phyloP scores from a whole-genome alignment of 2,797 vertebrate species.

The Sebastes cheni region DNA sequence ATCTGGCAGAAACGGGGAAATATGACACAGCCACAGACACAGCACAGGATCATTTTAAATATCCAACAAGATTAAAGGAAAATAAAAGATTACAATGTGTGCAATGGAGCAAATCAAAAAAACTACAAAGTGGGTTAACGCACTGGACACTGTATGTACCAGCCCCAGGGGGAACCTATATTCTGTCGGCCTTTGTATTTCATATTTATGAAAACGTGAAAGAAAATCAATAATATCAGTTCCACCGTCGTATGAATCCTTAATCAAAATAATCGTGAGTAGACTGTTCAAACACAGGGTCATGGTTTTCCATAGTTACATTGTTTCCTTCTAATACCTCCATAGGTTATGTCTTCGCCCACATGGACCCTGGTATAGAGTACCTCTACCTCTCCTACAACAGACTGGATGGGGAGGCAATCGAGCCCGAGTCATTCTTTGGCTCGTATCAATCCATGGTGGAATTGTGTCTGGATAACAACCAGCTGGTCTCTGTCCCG shows the following conservation, averaged over 20 bases:
- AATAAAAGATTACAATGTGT: neutral
- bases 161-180: neutral
- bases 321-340: neutral
- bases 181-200: neutral
- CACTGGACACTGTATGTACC: neutral
- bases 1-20: neutral
- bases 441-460: constrained; percentile 89
- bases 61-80: neutral
- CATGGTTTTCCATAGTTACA: neutral
- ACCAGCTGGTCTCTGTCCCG: constrained; percentile 88
- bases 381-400: constrained; percentile 97
- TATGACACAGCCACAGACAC: neutral
- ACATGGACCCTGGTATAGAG: constrained; percentile 94
- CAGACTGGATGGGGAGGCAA: constrained; percentile 87
- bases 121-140: too few relatives aligned
- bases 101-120: too few relatives aligned
- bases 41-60: neutral
- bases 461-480: constrained; percentile 95
- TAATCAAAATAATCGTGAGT: too few relatives aligned
- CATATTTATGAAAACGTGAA: neutral
- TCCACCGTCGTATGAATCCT: too few relatives aligned
- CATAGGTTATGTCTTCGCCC: constrained; percentile 92
- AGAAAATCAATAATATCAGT: neutral
- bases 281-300: neutral
- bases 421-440: constrained; percentile 92